Base-by-base conservation (phyloP, 2,113 vertebrate genomes). In the Turdus rufiventris region DNA sequence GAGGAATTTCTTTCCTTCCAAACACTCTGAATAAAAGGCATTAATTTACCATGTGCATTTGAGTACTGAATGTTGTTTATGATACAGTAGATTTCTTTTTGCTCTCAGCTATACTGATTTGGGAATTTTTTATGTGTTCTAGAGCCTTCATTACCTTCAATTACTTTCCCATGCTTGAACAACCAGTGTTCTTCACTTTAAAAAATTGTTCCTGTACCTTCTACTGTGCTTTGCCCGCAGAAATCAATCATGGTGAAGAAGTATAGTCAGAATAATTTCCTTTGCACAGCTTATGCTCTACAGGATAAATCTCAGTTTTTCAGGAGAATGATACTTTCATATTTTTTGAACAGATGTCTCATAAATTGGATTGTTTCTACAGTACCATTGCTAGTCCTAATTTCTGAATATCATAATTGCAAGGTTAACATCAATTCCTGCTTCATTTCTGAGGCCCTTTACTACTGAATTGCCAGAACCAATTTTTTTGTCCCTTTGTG, bases 401-500 rank as follows among this genome's bases (percentile, higher is more conserved):
- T 48, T 81, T 76, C 31, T 18, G 38, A 19, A 18, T 53, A 20
- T 77, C 18, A 13, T 29, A 65, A 47, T 24, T 61, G 34, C 12
- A n/a, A 14, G 26, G 16, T 54, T 51, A 56, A 28, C 25, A 47
- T 42, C 15, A 85, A 18, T 21, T 58, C 31, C 42, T 70, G 6
- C 24, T 50, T 83, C 9, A 29, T 67, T 81, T 45, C 40, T 38
- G 7, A 47, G 36, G 16, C 4, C 5, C 9, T 80, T 77, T 45
- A 40, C 6, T 51, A 53, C 14, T 57, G 17, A 72, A 54, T 72
- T 72, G 10, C 21, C 56, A n/a, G 14, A 63, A 43, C 0, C 2
- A 38, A 6, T 2, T 45, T 21, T 38, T 13, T 5, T 33, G 4
- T 38, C 31, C 28, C 14, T 17, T 36, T 2, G 2, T 3, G 9